phyloP scores from a whole-genome alignment of 2,113 vertebrate species.

The Notechis scutatus region DNA sequence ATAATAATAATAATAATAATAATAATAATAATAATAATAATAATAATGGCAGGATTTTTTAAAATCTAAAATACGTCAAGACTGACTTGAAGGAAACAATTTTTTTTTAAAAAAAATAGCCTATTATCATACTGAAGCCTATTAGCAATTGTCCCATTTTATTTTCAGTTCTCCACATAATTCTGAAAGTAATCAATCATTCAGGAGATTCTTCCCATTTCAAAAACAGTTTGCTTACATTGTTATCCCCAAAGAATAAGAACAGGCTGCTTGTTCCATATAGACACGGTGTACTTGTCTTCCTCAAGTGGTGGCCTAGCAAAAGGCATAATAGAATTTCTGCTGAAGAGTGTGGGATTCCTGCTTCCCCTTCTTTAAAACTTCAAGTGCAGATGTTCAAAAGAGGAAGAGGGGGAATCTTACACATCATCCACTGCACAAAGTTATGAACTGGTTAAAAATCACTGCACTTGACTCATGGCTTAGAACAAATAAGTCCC shows the following conservation, averaged over 20 bases:
- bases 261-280: neutral
- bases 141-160: neutral
- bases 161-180: neutral
- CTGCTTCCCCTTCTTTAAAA: neutral
- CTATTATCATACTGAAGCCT: fast-evolving
- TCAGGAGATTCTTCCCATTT: fast-evolving
- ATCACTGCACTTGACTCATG: neutral
- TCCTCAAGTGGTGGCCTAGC: neutral
- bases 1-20: no score
- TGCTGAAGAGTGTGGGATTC: neutral
- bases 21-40: no score
- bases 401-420: no score
- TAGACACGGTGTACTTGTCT: fast-evolving
- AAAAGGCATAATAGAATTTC: neutral
- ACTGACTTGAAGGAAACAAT: neutral
- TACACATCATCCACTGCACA: neutral
- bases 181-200: neutral
- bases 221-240: fast-evolving
- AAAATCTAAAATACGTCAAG: neutral
- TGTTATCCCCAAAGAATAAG: neutral
- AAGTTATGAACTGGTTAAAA: neutral
- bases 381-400: neutral
- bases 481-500: no score
- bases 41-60: neutral
- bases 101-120: fast-evolving